Evolutionary conservation across 2,888 invertebrate genomes (phyloP).

Genomic region (Drosophila setosimentum): DNA sequence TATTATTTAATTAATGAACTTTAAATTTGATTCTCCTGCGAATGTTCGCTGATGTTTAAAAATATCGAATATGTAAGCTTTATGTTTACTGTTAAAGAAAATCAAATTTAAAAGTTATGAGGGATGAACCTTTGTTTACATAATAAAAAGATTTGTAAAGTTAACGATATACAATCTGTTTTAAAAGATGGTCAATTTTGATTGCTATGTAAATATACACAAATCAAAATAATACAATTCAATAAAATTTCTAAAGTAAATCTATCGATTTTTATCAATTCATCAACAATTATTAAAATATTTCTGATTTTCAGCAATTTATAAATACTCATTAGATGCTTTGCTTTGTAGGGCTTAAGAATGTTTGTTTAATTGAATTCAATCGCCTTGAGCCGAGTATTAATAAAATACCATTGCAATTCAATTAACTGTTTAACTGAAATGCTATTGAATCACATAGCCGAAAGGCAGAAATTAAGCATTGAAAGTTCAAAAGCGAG

Average conservation of each 20-base stretch:
- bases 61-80: too few relatives aligned
- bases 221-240: not conserved
- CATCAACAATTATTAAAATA: not conserved
- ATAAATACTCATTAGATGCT: not conserved
- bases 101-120: not conserved
- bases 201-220: accelerated
- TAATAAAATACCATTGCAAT: slow-evolving; percentile 52
- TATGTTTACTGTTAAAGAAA: not conserved
- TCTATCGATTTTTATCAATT: not conserved
- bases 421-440: slow-evolving; percentile 55
- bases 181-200: not conserved
- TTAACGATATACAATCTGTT: not conserved
- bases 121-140: not conserved
- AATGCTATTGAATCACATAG: slow-evolving; percentile 50
- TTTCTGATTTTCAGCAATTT: not conserved
- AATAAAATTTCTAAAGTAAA: not conserved
- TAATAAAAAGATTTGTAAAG: not conserved
- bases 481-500: not conserved
- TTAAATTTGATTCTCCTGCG: slow-evolving; percentile 8
- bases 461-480: slow-evolving; percentile 21
- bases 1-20: slow-evolving; percentile 56
- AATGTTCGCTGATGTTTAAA: too few relatives aligned
- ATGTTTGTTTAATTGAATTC: slow-evolving; percentile 48
- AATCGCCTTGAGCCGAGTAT: slow-evolving; percentile 46
- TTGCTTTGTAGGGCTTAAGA: slow-evolving; percentile 9